These are phyloP conservation scores for Ornithoptera alexandrae DNA, from an alignment of 2,888 invertebrate genomes.

Conservation along the genomic window DNA sequence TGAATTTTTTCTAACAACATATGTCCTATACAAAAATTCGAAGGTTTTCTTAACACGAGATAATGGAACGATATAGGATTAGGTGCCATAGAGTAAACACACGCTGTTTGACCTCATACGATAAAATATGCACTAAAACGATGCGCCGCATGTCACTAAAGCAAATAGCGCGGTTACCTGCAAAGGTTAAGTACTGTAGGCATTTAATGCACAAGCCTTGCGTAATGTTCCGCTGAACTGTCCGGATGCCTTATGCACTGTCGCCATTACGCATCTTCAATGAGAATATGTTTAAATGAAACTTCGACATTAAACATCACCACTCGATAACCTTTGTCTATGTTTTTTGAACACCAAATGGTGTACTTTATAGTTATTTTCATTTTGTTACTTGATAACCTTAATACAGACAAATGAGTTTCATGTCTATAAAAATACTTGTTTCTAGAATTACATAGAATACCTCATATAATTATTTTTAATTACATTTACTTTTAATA, in stretches of 20 bases:
- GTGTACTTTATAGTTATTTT: too few species aligned
- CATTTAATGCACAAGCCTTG: conserved; percentile 64
- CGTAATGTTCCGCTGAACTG: conserved; percentile 49
- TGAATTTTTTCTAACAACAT: background rate
- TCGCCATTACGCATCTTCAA: conserved; percentile 37
- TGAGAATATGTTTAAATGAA: background rate
- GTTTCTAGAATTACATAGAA: too few species aligned
- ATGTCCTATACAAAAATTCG: conserved; percentile 6
- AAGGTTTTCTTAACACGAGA: conserved; percentile 6
- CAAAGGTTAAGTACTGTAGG: conserved; percentile 69
- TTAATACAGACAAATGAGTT: too few species aligned
- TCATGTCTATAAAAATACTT: too few species aligned
- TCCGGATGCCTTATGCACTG: conserved; percentile 52
- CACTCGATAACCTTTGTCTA: background rate
- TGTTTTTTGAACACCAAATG: background rate
- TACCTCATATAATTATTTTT: too few species aligned
- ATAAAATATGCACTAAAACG: conserved; percentile 39
- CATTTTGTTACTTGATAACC: too few species aligned
- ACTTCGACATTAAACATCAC: background rate
- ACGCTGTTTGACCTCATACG: conserved; percentile 32
- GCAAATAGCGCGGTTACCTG: conserved; percentile 51
- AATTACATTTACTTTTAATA: too few species aligned
- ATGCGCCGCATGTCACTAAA: conserved; percentile 55
- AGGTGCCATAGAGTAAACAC: conserved; percentile 9
- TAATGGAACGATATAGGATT: conserved; percentile 17